Evolutionary conservation across 2,797 vertebrate genomes (phyloP).

Genomic region (Crypturellus tataupa): DNA sequence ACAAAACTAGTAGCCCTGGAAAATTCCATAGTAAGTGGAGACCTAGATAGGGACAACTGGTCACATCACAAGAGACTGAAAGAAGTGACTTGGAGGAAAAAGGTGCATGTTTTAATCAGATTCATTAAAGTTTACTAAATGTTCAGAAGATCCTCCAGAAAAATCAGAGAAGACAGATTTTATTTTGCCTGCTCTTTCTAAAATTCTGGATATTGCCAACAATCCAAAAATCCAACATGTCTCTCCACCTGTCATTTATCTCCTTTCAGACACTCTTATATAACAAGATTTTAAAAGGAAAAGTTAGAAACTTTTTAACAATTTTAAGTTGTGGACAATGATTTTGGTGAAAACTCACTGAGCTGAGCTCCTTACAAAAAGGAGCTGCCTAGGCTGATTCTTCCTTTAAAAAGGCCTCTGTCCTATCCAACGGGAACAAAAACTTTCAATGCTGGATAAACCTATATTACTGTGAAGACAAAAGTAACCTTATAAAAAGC

Average conservation of each 20-base stretch:
- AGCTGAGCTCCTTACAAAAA: not conserved
- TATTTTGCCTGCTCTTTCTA: not conserved
- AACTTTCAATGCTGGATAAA: not conserved
- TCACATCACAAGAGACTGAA: not conserved
- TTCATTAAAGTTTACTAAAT: not conserved
- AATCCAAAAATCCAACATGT: not conserved
- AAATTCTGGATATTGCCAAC: not conserved
- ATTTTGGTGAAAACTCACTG: not conserved
- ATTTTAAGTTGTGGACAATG: not conserved
- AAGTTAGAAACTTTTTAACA: not conserved
- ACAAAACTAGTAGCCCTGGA: conserved; percentile 69
- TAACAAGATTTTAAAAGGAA: not conserved
- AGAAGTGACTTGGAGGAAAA: not conserved
- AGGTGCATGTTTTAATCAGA: conserved; percentile 5
- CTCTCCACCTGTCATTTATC: not conserved
- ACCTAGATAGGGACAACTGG: not conserved
- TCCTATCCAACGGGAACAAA: not conserved
- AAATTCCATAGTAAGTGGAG: conserved; percentile 57
- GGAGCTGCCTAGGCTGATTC: not conserved
- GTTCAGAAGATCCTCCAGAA: not conserved
- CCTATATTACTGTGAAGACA: not conserved
- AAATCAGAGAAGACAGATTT: not conserved
- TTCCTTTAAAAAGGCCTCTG: not conserved
- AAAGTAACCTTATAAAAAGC: not conserved
- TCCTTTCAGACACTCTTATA: not conserved